phyloP scores from a whole-genome alignment of 1,140 invertebrate genomes.

The Drosophila pachea region DNA sequence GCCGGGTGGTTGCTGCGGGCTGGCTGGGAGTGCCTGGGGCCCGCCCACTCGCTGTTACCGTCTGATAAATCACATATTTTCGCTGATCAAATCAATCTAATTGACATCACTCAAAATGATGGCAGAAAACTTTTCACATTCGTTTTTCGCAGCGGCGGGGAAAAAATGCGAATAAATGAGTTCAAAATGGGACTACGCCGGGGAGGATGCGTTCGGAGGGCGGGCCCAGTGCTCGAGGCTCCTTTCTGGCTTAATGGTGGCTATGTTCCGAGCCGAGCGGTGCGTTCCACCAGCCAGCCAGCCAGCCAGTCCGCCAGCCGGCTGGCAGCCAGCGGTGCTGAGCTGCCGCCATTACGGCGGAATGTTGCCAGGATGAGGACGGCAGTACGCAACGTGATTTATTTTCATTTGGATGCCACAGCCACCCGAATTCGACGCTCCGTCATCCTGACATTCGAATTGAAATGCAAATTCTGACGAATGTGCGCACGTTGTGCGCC shows the following conservation, averaged over 20 bases:
- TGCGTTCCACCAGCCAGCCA: slow-evolving; percentile 33
- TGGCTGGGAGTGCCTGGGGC: slow-evolving; percentile 44
- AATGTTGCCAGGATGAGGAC: background rate
- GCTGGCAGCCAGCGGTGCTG: background rate
- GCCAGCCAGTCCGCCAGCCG: slow-evolving; percentile 5
- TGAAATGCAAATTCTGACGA: slow-evolving; percentile 78
- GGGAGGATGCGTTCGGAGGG: background rate
- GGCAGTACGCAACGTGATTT: slow-evolving; percentile 62
- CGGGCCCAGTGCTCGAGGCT: slow-evolving; percentile 1
- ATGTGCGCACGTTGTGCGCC: slow-evolving; percentile 63
- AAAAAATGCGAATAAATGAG: slow-evolving; percentile 74
- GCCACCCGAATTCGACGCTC: slow-evolving; percentile 69
- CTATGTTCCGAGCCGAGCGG: slow-evolving; percentile 52
- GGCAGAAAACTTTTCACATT: slow-evolving; percentile 77
- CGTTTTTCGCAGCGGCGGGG: slow-evolving; percentile 52
- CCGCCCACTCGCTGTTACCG: slow-evolving; percentile 66
- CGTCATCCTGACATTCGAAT: slow-evolving; percentile 74
- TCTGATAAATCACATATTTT: slow-evolving; percentile 79
- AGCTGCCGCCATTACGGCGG: slow-evolving; percentile 7
- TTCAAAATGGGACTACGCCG: slow-evolving; percentile 42
- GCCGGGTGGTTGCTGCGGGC: slow-evolving; percentile 7
- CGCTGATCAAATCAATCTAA: slow-evolving; percentile 79
- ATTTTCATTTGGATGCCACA: slow-evolving; percentile 71
- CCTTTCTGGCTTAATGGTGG: slow-evolving; percentile 65
- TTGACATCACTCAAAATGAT: slow-evolving; percentile 79